Evolutionary conservation across 2,888 invertebrate genomes (phyloP), one percentile per base, ranked within the genome.

Genomic region (Cenopis cana): DNA sequence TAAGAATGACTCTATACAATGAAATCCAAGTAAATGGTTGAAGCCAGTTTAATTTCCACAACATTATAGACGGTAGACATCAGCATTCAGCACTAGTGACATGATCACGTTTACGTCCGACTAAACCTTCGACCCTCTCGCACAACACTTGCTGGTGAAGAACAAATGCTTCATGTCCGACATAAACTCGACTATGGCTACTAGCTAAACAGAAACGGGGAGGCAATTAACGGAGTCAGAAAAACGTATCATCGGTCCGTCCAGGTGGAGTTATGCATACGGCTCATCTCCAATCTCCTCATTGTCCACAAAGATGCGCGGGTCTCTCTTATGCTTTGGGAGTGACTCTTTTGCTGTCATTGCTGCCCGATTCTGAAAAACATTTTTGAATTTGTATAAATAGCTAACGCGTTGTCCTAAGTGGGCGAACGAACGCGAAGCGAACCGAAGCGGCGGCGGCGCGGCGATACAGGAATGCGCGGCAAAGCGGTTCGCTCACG

Each of bases 251-350:
- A n/a, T 33, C 9, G 29, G 56, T 17, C 29, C 12, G 29, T n/a
- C 8, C 17, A 24, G n/a, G 29, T 55, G 12, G 55, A n/a, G 3
- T 54, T 54, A 54, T 20, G 73, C 81, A 14, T 72, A 57, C 0
- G 84, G 86, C n/a, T 75, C 74, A 20, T 78, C 73, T 17, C 79
- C 83, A 11, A 86, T 80, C 33, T 80, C 75, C 68, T 87, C 85
- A 65, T 82, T 74, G 71, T 87, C 86, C 0, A 85, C 70, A n/a
- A 72, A 69, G 33, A 89, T 87, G 52, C 83, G 81, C 0, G 90
- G 90, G 74, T 90, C 90, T 4, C 82, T 82, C 69, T 89, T 90
- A 79, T 82, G 87, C 65, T 81, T 85, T 9, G 86, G 88, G 49
- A 52, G 72, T 10, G 60, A 9, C 36, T 66, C 38, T 14, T n/a